Conservation (phyloP, 2,113 vertebrate species). For the Nanorana parkeri region DNA sequence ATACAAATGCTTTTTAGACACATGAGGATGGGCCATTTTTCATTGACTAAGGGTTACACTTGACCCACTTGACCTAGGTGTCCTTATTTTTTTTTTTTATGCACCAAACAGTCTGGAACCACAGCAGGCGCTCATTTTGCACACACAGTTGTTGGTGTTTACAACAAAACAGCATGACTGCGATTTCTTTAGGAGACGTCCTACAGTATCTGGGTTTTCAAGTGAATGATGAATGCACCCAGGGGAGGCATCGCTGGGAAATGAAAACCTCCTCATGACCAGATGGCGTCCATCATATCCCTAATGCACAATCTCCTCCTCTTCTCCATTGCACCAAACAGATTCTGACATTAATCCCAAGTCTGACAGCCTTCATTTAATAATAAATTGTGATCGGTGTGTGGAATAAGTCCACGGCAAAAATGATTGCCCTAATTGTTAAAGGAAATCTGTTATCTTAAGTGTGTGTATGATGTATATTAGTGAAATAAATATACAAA, state of each 20-base stretch:
- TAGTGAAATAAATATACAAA: too few relatives aligned
- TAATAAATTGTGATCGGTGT: slow-evolving; percentile 16
- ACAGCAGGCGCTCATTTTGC: too few relatives aligned
- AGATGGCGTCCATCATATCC: slow-evolving; percentile 40
- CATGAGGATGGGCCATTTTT: too few relatives aligned
- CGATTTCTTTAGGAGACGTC: neutral
- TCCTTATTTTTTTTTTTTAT: too few relatives aligned
- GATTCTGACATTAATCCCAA: slow-evolving; percentile 5
- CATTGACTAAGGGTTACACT: too few relatives aligned
- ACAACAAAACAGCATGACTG: neutral
- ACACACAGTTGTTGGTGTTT: neutral
- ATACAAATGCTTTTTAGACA: too few relatives aligned
- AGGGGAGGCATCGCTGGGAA: neutral
- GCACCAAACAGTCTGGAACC: too few relatives aligned
- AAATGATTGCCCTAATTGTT: neutral
- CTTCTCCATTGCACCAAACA: slow-evolving; percentile 17
- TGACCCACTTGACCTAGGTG: too few relatives aligned
- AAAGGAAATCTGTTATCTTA: neutral
- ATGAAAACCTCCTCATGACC: neutral
- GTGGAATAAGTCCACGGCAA: neutral
- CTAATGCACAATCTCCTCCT: neutral
- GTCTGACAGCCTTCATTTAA: slow-evolving; percentile 20
- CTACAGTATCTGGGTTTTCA: neutral
- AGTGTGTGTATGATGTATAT: too few relatives aligned
- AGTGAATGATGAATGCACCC: slow-evolving; percentile 25